A percentile compares a stretch with the other conserved stretches of the same genome.
phyloP scores from a whole-genome alignment of 2,888 invertebrate species.

The Diarsia brunnea region DNA sequence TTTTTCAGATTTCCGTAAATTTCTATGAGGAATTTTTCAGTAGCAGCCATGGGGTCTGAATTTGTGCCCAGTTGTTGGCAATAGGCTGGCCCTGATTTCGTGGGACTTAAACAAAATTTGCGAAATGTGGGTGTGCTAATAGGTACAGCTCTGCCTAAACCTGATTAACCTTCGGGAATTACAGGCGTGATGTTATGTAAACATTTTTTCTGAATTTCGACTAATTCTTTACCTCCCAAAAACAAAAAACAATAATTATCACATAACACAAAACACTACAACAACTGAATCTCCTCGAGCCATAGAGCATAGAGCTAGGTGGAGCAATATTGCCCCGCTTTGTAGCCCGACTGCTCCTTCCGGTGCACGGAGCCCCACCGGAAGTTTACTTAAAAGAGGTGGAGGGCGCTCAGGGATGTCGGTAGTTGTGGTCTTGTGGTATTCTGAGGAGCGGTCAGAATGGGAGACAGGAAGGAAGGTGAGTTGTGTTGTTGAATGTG shows the following conservation, averaged over 20 bases:
- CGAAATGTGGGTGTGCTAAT: too few species aligned
- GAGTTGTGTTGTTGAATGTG: conserved; percentile 32
- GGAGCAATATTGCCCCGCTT: conserved; percentile 67
- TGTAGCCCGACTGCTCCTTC: conserved; percentile 69
- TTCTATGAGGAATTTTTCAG: neutral
- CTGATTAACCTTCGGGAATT: too few species aligned
- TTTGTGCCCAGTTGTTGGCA: too few species aligned
- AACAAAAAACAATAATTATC: conserved; percentile 23
- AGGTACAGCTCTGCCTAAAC: too few species aligned
- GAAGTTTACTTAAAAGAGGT: conserved; percentile 77
- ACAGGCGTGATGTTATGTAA: too few species aligned
- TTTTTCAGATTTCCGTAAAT: neutral
- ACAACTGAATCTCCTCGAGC: conserved; percentile 34
- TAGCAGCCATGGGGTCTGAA: too few species aligned
- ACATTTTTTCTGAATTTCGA: too few species aligned
- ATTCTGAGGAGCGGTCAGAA: conserved; percentile 57
- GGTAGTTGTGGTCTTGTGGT: conserved; percentile 48
- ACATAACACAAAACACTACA: conserved; percentile 31
- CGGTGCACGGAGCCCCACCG: conserved; percentile 70
- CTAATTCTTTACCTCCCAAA: neutral
- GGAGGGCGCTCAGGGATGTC: conserved; percentile 60
- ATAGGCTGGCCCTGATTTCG: too few species aligned
- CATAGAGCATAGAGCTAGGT: conserved; percentile 49
- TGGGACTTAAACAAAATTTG: too few species aligned
- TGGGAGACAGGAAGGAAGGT: neutral